Conservation (phyloP, 1,140 invertebrate genomes). For the Aplysia californica region DNA sequence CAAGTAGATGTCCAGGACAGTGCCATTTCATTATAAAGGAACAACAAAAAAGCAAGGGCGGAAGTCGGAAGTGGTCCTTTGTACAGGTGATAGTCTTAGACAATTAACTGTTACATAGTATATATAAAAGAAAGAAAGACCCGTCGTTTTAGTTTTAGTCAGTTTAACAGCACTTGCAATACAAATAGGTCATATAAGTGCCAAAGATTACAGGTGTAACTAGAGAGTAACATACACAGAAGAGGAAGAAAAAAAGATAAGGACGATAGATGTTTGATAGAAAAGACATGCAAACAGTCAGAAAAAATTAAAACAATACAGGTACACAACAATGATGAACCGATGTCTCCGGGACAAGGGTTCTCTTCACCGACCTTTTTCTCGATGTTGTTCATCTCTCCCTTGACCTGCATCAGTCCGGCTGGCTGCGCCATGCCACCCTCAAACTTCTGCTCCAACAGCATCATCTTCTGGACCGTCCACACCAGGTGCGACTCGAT, state of each 20-base stretch:
- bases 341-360: not conserved
- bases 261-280: too few relatives aligned
- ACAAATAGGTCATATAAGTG: not conserved
- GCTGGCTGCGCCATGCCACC: not conserved
- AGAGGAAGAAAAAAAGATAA: too few relatives aligned
- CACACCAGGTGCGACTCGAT: constrained; percentile 31
- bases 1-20: too few relatives aligned
- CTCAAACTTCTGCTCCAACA: constrained; percentile 26
- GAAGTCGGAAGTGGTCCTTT: too few relatives aligned
- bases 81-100: too few relatives aligned
- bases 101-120: too few relatives aligned
- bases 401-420: constrained; percentile 24
- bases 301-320: not conserved
- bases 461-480: constrained; percentile 30
- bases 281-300: not conserved
- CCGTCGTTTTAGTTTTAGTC: too few relatives aligned
- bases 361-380: constrained; percentile 28
- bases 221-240: not conserved
- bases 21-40: too few relatives aligned
- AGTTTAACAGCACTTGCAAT: too few relatives aligned
- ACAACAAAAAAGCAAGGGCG: too few relatives aligned
- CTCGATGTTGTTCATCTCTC: constrained; percentile 34
- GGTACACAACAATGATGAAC: not conserved
- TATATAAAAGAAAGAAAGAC: too few relatives aligned
- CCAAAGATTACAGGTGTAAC: not conserved